A percentile compares a stretch with the other conserved stretches of the same genome.
phyloP scores from a whole-genome alignment of 2,888 invertebrate genomes.

The Blastobasis lacticolella region DNA sequence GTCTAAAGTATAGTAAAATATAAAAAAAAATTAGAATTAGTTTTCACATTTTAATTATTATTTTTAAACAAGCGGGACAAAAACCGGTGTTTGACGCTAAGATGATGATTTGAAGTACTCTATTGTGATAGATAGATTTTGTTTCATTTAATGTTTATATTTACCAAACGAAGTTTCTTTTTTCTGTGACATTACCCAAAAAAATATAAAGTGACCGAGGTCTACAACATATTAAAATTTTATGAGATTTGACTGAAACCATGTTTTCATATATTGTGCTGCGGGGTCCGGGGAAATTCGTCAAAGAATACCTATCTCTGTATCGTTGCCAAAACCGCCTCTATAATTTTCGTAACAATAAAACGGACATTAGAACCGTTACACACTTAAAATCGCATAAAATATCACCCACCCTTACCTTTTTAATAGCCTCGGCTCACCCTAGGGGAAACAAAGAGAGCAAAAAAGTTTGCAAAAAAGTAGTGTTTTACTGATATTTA shows the following conservation, averaged over 20 bases:
- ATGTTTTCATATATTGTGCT: background rate
- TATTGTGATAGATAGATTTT: too few relatives aligned
- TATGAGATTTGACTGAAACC: background rate
- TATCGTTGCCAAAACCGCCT: slow-evolving; percentile 13
- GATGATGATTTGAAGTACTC: too few relatives aligned
- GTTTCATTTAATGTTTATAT: too few relatives aligned
- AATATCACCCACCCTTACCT: slow-evolving; percentile 63
- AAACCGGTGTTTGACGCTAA: too few relatives aligned
- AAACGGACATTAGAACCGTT: slow-evolving; percentile 58
- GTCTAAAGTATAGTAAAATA: too few relatives aligned
- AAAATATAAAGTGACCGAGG: background rate
- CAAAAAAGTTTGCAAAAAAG: slow-evolving; percentile 58
- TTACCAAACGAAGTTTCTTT: too few relatives aligned
- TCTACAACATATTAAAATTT: background rate
- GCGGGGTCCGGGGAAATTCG: background rate
- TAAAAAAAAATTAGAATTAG: too few relatives aligned
- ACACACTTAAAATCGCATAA: slow-evolving; percentile 73
- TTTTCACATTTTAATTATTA: too few relatives aligned
- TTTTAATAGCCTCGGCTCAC: slow-evolving; percentile 64
- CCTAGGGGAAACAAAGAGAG: slow-evolving; percentile 59
- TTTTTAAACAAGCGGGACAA: too few relatives aligned
- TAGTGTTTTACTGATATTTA: slow-evolving; percentile 63
- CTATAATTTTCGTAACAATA: slow-evolving; percentile 49
- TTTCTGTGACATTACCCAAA: background rate
- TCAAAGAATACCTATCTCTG: background rate